These are phyloP conservation scores for Corvus cornix DNA, from an alignment of 2,113 vertebrate genomes.

Conservation along the genomic window DNA sequence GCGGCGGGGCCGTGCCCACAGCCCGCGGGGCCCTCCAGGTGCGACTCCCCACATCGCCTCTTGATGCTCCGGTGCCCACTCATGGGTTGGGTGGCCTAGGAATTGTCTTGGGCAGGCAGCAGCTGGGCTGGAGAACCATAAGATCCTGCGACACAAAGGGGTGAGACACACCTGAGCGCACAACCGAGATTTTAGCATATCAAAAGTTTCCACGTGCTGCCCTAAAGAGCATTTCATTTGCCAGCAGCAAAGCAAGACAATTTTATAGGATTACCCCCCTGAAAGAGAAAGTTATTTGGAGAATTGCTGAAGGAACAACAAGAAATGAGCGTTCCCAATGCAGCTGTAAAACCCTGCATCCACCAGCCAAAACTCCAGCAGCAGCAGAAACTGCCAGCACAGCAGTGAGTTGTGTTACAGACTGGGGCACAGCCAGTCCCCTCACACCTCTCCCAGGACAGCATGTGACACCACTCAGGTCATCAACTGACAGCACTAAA, in stretches of 20 bases:
- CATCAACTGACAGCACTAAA: not conserved
- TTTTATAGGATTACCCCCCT: not conserved
- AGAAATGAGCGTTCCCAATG: rapidly evolving
- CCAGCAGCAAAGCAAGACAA: not conserved
- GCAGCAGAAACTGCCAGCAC: not conserved
- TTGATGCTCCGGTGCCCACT: slow-evolving; percentile 72
- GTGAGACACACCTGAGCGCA: not conserved
- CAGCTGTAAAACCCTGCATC: not conserved
- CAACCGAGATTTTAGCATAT: not conserved
- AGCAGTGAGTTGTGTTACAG: not conserved
- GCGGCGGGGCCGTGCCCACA: slow-evolving; percentile 61
- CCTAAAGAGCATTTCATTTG: not conserved
- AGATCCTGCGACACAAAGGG: slow-evolving; percentile 6
- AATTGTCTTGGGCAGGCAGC: slow-evolving; percentile 2
- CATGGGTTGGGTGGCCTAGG: slow-evolving; percentile 64
- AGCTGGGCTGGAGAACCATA: slow-evolving; percentile 36
- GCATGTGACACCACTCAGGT: rapidly evolving
- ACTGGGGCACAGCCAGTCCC: not conserved
- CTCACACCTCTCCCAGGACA: not conserved
- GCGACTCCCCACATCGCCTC: slow-evolving; percentile 75
- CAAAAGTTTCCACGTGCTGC: not conserved
- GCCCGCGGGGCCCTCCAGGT: slow-evolving; percentile 64
- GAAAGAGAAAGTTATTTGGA: not conserved
- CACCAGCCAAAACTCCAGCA: not conserved
- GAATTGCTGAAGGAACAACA: not conserved